Evolutionary conservation across 2,113 vertebrate species (phyloP), one percentile per base, ranked within the genome.

Genomic region (Xiphorhynchus elegans): DNA sequence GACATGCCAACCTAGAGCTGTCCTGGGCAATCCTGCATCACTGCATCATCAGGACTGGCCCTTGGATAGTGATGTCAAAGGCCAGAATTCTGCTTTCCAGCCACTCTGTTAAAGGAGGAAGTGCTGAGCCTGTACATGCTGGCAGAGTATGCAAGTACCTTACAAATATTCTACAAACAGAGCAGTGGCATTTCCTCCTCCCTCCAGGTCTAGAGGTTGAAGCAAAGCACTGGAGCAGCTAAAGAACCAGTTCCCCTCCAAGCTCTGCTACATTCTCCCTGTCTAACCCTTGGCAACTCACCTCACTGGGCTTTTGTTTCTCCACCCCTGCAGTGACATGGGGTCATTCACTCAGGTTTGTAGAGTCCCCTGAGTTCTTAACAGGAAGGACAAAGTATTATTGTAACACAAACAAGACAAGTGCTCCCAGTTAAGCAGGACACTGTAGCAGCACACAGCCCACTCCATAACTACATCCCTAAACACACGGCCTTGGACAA

Each of bases 161-260:
- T 49, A 84, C 72, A 92, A 84, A 55, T 63, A 63, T 76, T 77
- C 35, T 35, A 81, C 83, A 95, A 87, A 85, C 78, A 94, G 9
- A 70, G 85, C 83, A 62, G 85, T 31, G 76, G 56, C 59, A 78
- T 95, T 93, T 96, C 88, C 92, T 92, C 83, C 90, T 96, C 7
- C 50, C 77, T 53, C 52, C 83, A 86, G 64, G 49, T 79, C 40
- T 68, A 60, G 47, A 18, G 60, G 13, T 63, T 84, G 66, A 81
- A 86, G 60, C 24, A 90, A 76, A 95, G 75, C 60, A 59, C 67
- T 89, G 49, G 33, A 85, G 69, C 50, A 72, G 76, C 63, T 62
- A 35, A 87, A 76, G 40, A 66, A 49, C 60, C 70, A 68, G 72
- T 68, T 88, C n/a, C 44, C 15, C 47, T 83, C 83, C 42, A 67